phyloP scores from a whole-genome alignment of 2,113 vertebrate species.

The Platichthys stellatus region DNA sequence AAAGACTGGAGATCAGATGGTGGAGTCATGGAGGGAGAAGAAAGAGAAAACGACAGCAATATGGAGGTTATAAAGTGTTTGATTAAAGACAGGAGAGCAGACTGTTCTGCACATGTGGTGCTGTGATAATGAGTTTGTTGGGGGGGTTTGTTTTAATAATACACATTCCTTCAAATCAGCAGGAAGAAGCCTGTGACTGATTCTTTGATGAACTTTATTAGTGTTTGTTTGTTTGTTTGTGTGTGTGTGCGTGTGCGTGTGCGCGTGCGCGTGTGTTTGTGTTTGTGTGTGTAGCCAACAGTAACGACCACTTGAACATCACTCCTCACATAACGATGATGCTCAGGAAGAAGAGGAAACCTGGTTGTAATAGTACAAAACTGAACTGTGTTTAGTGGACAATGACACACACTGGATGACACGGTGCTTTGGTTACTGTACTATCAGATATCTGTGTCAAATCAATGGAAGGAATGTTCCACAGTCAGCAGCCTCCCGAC shows the following conservation, averaged over 20 bases:
- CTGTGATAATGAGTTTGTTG: neutral
- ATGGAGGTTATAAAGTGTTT: constrained; percentile 34
- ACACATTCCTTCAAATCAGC: constrained; percentile 21
- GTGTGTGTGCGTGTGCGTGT: too few relatives aligned
- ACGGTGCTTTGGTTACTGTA: neutral
- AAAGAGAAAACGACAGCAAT: constrained; percentile 44
- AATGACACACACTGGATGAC: neutral
- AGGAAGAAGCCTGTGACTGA: neutral
- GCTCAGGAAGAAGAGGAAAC: neutral
- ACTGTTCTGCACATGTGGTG: constrained; percentile 12
- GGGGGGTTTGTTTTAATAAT: too few relatives aligned
- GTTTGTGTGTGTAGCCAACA: too few relatives aligned
- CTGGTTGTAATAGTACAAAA: neutral
- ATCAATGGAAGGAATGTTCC: constrained; percentile 46
- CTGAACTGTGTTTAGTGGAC: neutral
- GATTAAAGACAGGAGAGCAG: constrained; percentile 47
- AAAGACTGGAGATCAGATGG: neutral
- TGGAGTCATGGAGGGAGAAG: constrained; percentile 3
- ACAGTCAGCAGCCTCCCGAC: constrained; percentile 45
- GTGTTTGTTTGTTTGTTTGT: too few relatives aligned
- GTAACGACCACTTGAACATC: too few relatives aligned
- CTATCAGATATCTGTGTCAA: neutral
- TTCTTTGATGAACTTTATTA: too few relatives aligned
- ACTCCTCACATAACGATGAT: too few relatives aligned
- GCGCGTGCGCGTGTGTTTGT: too few relatives aligned